A percentile compares a stretch with the other conserved stretches of the same genome.
Conservation (phyloP, 2,113 vertebrate species). For the Thunnus maccoyii region DNA sequence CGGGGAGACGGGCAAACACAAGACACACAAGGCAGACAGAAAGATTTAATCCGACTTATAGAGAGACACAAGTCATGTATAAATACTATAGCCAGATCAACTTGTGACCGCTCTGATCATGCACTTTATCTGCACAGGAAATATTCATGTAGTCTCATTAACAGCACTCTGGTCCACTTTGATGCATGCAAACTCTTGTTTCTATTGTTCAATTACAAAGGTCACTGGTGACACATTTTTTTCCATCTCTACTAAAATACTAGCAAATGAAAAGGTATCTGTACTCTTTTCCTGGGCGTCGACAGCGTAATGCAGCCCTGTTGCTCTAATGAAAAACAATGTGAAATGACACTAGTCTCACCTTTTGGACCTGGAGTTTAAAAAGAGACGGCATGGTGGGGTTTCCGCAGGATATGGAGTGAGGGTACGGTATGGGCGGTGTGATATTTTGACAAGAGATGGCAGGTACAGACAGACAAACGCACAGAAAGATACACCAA, state of each 20-base stretch:
- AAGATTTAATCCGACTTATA: background rate
- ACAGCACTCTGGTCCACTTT: background rate
- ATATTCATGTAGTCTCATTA: no score
- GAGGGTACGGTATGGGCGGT: background rate
- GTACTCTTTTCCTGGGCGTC: slow-evolving; percentile 8
- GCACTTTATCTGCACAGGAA: no score
- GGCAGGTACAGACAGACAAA: background rate
- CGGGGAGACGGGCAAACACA: background rate
- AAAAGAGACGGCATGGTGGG: background rate
- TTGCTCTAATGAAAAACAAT: slow-evolving; percentile 16
- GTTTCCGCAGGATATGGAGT: slow-evolving; percentile 63
- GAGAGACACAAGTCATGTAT: background rate
- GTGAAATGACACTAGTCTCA: background rate
- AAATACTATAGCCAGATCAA: background rate
- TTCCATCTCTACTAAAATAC: slow-evolving; percentile 3
- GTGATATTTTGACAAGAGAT: background rate
- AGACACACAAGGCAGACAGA: background rate
- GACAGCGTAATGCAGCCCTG: background rate
- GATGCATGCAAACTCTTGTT: background rate
- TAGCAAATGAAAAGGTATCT: background rate
- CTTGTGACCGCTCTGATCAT: no score
- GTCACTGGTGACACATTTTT: background rate
- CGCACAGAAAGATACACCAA: background rate
- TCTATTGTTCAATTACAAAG: background rate
- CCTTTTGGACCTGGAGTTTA: slow-evolving; percentile 25